Percentiles rank a stretch among this genome's conserved stretches.
Evolutionary conservation across 2,113 vertebrate genomes (phyloP).

Genomic region (Limanda limanda): DNA sequence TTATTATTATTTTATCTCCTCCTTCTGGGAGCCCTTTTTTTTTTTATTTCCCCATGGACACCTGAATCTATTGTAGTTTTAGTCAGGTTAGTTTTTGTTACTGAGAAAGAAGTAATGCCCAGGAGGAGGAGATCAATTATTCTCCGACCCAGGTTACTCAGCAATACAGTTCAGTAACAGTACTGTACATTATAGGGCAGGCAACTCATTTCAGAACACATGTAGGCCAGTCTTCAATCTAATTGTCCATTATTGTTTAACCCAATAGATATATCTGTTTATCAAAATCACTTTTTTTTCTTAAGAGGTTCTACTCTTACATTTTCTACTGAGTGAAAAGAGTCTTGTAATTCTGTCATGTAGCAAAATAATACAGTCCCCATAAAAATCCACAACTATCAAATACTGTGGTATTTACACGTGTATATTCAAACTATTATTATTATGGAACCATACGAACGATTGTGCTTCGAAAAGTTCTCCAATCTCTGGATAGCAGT

Average conservation of each 20-base stretch:
- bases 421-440: no score
- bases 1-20: background rate
- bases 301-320: background rate
- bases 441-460: background rate
- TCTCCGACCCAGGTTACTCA: background rate
- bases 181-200: background rate
- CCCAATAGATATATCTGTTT: background rate
- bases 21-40: background rate
- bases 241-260: background rate
- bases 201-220: background rate
- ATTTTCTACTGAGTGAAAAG: background rate
- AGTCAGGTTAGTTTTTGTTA: background rate
- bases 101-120: background rate
- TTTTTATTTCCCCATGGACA: background rate
- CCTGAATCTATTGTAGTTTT: background rate
- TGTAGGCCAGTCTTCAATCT: background rate
- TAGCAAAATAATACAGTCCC: background rate
- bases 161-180: background rate
- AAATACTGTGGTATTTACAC: no score
- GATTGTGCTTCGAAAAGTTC: background rate
- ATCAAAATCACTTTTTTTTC: background rate
- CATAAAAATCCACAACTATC: background rate
- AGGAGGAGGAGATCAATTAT: no score
- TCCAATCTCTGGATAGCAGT: background rate
- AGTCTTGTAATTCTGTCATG: background rate